Percentiles rank a stretch among this genome's conserved stretches.
phyloP scores from a whole-genome alignment of 2,888 invertebrate species.

The Archips xylosteana region DNA sequence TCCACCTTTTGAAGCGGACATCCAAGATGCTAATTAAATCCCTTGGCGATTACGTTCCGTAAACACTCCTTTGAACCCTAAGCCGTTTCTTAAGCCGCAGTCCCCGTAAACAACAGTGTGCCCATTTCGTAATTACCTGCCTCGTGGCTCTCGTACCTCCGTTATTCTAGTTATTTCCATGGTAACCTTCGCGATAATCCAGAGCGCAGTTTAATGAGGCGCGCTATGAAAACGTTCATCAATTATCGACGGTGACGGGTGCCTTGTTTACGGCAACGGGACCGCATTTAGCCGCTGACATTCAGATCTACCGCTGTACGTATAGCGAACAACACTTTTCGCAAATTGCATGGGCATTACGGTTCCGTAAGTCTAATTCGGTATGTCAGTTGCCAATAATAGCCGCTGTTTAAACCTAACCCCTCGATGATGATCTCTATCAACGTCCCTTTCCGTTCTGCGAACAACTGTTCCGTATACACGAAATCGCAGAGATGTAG shows the following conservation, averaged over 20 bases:
- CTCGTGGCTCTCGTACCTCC: slow-evolving; percentile 49
- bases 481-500: slow-evolving; percentile 42
- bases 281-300: slow-evolving; percentile 78
- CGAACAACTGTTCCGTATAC: slow-evolving; percentile 40
- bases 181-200: slow-evolving; percentile 77
- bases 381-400: slow-evolving; percentile 26
- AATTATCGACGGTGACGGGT: slow-evolving; percentile 81
- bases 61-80: slow-evolving; percentile 35
- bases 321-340: slow-evolving; percentile 25
- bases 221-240: slow-evolving; percentile 80
- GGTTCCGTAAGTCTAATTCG: slow-evolving; percentile 24
- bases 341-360: slow-evolving; percentile 26
- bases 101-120: slow-evolving; percentile 54
- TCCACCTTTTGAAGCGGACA: slow-evolving; percentile 49
- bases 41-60: slow-evolving; percentile 46
- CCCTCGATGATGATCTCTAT: slow-evolving; percentile 37
- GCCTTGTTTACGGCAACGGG: slow-evolving; percentile 79
- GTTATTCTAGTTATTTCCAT: slow-evolving; percentile 63
- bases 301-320: slow-evolving; percentile 34
- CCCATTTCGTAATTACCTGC: slow-evolving; percentile 35
- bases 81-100: slow-evolving; percentile 49
- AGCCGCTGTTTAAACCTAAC: slow-evolving; percentile 4
- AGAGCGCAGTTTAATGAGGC: slow-evolving; percentile 82
- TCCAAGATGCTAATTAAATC: slow-evolving; percentile 55
- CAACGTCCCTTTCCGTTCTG: slow-evolving; percentile 40